phyloP scores from a whole-genome alignment of 2,797 vertebrate genomes.

The Cossypha caffra region DNA sequence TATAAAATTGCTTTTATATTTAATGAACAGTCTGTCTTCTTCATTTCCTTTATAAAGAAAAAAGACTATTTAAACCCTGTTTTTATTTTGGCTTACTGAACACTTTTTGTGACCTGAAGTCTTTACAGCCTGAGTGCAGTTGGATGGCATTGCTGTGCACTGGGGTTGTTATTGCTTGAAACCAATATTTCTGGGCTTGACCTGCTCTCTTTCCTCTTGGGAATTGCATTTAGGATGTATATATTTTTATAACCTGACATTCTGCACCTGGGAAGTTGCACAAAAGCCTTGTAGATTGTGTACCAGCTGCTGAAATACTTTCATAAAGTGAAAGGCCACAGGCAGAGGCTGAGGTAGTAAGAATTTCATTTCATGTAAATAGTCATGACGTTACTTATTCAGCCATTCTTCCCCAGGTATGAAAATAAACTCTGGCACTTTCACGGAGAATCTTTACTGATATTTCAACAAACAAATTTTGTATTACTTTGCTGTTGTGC shows the following conservation, averaged over 20 bases:
- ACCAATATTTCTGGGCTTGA: not conserved
- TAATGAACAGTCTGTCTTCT: constrained; percentile 66
- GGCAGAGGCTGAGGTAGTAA: not conserved
- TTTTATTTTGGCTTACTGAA: not conserved
- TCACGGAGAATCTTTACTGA: not conserved
- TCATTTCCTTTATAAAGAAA: constrained; percentile 23
- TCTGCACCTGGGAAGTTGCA: not conserved
- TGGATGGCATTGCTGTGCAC: not conserved
- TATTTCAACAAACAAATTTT: not conserved
- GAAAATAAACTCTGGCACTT: not conserved
- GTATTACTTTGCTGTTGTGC: not conserved
- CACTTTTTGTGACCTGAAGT: not conserved
- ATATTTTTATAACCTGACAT: not conserved
- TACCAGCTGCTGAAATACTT: not conserved
- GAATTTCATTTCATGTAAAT: not conserved
- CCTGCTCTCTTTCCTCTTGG: not conserved
- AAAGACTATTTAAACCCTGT: not conserved
- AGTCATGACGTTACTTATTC: not conserved
- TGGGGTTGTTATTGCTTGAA: constrained; percentile 6
- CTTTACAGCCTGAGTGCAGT: not conserved
- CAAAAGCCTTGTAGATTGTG: not conserved
- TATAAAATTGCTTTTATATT: constrained; percentile 82
- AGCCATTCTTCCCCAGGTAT: not conserved
- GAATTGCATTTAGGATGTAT: constrained; percentile 12
- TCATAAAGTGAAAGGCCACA: not conserved